Conservation (phyloP, 2,113 vertebrate genomes). For the Tichodroma muraria region DNA sequence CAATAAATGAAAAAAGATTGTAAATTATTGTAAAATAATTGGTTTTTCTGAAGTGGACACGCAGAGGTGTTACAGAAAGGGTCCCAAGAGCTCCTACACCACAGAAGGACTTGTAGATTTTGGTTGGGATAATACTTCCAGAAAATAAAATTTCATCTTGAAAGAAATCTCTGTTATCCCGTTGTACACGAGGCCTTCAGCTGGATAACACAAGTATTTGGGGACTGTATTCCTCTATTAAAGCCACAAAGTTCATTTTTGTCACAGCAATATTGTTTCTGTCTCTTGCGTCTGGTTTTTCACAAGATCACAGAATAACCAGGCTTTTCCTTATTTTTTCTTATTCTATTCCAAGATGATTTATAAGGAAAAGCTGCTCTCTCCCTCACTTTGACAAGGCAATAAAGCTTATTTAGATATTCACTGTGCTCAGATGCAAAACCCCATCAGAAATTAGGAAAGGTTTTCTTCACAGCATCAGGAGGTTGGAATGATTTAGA, state of each 20-base stretch:
- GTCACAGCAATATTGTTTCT: neutral
- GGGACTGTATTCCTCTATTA: neutral
- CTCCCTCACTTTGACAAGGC: neutral
- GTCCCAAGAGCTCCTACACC: neutral
- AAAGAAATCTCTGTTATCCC: neutral
- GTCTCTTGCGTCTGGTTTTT: neutral
- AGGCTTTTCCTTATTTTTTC: neutral
- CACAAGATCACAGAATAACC: neutral
- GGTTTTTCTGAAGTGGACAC: neutral
- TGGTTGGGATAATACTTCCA: neutral
- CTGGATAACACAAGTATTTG: neutral
- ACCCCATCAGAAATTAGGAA: neutral
- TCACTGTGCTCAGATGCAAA: neutral
- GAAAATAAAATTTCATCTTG: neutral
- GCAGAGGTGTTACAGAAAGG: neutral
- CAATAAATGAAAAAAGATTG: neutral
- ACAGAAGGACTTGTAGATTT: accelerated
- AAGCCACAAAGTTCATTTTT: neutral
- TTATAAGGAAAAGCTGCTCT: neutral
- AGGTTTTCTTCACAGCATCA: neutral
- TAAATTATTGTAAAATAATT: neutral
- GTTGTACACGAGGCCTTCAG: neutral
- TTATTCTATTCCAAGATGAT: neutral
- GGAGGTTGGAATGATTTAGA: neutral
- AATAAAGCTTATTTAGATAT: neutral